These are phyloP conservation scores for Catharus minimus DNA, from an alignment of 2,113 vertebrate species.

Conservation along the genomic window DNA sequence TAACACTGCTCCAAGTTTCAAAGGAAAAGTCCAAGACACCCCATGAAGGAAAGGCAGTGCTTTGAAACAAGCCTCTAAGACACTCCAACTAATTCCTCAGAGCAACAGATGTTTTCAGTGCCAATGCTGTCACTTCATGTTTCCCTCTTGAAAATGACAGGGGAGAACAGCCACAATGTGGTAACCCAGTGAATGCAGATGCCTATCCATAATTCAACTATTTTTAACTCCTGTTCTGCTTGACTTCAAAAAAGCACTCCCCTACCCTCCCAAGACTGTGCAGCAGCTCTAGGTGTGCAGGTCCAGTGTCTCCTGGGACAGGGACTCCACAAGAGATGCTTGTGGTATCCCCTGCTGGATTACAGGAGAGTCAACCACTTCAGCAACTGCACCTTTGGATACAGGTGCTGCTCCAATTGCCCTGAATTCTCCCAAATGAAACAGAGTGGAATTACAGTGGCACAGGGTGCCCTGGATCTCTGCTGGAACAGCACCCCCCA, in stretches of 20 bases:
- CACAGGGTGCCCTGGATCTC: not conserved
- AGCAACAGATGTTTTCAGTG: not conserved
- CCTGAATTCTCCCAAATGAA: not conserved
- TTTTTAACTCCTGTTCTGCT: not conserved
- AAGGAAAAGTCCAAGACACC: not conserved
- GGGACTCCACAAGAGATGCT: not conserved
- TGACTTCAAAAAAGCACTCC: not conserved
- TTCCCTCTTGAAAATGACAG: not conserved
- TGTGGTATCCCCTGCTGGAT: not conserved
- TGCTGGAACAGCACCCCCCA: not conserved
- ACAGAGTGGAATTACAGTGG: not conserved
- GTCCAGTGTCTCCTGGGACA: not conserved
- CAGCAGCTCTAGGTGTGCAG: not conserved
- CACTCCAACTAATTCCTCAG: not conserved
- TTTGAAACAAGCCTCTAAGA: not conserved
- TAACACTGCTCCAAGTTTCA: not conserved
- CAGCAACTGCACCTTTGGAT: not conserved
- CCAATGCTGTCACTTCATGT: not conserved
- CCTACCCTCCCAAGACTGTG: not conserved
- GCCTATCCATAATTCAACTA: not conserved
- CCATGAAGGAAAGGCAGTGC: not conserved
- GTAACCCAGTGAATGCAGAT: not conserved
- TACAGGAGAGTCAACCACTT: not conserved
- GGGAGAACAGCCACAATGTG: fast-evolving
- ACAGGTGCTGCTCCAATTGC: not conserved